A percentile compares a stretch with the other conserved stretches of the same genome.
These are phyloP conservation scores for Eristalinus sepulchralis DNA, from an alignment of 2,888 invertebrate species.

Conservation along the genomic window DNA sequence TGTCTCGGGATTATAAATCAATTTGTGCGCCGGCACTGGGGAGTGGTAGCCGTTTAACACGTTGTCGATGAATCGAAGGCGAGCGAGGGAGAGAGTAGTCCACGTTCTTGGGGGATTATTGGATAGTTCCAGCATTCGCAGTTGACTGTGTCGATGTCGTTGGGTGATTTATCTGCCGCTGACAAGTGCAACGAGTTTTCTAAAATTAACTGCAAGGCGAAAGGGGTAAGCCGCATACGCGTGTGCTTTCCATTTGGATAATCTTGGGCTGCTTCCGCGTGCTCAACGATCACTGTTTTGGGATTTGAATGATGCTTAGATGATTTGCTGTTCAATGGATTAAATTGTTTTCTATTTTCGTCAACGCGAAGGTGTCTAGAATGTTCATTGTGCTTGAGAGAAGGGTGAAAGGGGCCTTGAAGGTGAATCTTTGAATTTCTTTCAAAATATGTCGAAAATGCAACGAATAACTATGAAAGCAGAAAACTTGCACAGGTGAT, in stretches of 20 bases:
- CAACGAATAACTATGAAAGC: no score
- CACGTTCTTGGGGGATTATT: background rate
- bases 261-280: slow-evolving; percentile 30
- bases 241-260: slow-evolving; percentile 1
- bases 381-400: background rate
- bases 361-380: background rate
- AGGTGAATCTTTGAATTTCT: background rate
- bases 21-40: slow-evolving; percentile 29
- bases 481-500: no score
- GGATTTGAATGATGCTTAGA: slow-evolving; percentile 18
- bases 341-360: background rate
- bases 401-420: background rate
- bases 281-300: slow-evolving; percentile 29
- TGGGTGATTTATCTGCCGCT: slow-evolving; percentile 34
- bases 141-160: background rate
- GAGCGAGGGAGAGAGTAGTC: slow-evolving; percentile 2
- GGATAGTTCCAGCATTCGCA: background rate
- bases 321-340: background rate
- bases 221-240: background rate
- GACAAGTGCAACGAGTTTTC: slow-evolving; percentile 57
- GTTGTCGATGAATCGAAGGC: slow-evolving; percentile 61
- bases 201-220: slow-evolving; percentile 28
- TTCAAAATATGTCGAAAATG: background rate
- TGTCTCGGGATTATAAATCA: slow-evolving; percentile 60
- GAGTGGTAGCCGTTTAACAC: slow-evolving; percentile 55